phyloP scores from a whole-genome alignment of 2,888 invertebrate species.

The Oegoconia quadripuncta region DNA sequence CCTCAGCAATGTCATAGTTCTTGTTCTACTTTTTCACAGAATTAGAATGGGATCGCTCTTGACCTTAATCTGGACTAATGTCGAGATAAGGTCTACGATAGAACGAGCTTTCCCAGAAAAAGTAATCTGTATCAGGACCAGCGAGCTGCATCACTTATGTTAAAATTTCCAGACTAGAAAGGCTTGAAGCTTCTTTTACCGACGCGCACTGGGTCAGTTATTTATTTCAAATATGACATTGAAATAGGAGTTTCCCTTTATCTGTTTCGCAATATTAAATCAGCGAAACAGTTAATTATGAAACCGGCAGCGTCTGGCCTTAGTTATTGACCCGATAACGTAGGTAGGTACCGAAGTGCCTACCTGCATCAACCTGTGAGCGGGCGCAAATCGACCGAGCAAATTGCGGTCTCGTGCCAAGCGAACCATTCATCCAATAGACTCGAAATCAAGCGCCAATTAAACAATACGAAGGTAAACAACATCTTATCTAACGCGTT shows the following conservation, averaged over 20 bases:
- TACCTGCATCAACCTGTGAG: conserved; percentile 7
- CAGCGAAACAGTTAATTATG: neutral
- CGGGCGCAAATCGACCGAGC: conserved; percentile 20
- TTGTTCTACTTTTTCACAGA: too few species aligned
- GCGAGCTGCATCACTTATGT: too few species aligned
- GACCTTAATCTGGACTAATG: too few species aligned
- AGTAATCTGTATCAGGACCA: too few species aligned
- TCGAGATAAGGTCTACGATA: too few species aligned
- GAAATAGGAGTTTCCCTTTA: neutral
- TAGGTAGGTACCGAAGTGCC: too few species aligned
- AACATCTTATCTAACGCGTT: neutral
- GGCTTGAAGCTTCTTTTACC: too few species aligned
- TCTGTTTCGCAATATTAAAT: neutral
- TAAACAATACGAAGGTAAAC: conserved; percentile 15
- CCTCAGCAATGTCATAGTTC: too few species aligned
- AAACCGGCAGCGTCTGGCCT: conserved; percentile 6
- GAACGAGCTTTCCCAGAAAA: too few species aligned
- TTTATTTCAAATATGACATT: neutral
- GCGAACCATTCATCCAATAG: conserved; percentile 17
- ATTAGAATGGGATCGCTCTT: too few species aligned
- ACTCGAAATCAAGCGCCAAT: conserved; percentile 20
- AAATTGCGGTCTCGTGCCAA: conserved; percentile 19
- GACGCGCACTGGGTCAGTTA: too few species aligned
- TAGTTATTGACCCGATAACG: conserved; percentile 11
- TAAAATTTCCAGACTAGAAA: neutral